phyloP scores from a whole-genome alignment of 2,113 vertebrate species.

The sheep (Ovis aries) region ARS-UI_Ramb_v3.0 NC_056068.1:38560001-38560500 shows the following conservation, averaged over 20 bases:
- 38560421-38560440: background rate
- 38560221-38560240: background rate
- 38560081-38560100: background rate
- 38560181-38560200: background rate
- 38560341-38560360: background rate
- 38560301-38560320: background rate
- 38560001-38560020: constrained; percentile 11
- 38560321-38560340: background rate
- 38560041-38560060: constrained; percentile 9
- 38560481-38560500: background rate
- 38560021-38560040: constrained; percentile 8
- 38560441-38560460: background rate
- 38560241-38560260: background rate
- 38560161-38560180: background rate
- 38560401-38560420: background rate
- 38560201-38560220: background rate
- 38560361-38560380: background rate
- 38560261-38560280: background rate
- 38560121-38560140: background rate
- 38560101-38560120: constrained; percentile 9
- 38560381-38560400: background rate
- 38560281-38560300: background rate
- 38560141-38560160: background rate
- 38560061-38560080: constrained; percentile 42
- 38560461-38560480: background rate